Evolutionary conservation across 2,113 vertebrate species (phyloP).

Genomic region (Ochotona curzoniae): DNA sequence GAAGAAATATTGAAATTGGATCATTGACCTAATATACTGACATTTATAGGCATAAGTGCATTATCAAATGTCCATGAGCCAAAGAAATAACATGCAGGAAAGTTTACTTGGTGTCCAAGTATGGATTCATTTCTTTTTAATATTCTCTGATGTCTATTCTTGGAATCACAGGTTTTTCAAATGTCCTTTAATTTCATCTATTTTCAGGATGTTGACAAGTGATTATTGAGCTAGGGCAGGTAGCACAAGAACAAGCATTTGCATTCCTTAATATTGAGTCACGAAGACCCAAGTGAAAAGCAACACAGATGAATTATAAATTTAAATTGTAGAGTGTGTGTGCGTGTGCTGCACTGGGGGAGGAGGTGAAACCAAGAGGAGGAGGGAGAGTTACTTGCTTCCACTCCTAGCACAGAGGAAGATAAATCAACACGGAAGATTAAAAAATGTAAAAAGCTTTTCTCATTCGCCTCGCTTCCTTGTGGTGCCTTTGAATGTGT

Average conservation of each 20-base stretch:
- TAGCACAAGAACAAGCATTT: conserved; percentile 27
- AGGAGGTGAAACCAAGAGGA: conserved; percentile 40
- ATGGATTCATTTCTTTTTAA: conserved; percentile 65
- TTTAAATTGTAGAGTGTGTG: conserved; percentile 48
- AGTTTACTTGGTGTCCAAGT: conserved; percentile 65
- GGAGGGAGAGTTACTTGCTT: conserved; percentile 42
- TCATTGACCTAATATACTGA: conserved; percentile 66
- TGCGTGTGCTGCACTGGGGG: background rate
- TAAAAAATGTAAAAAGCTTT: conserved; percentile 68
- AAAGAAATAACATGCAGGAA: conserved; percentile 60
- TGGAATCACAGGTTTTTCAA: conserved; percentile 60
- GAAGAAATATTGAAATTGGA: conserved; percentile 67
- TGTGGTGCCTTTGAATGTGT: conserved; percentile 63
- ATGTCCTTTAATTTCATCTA: conserved; percentile 59
- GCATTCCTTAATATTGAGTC: conserved; percentile 27
- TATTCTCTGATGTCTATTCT: conserved; percentile 65
- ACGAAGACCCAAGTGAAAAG: background rate
- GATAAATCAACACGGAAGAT: conserved; percentile 50
- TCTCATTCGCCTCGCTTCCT: background rate
- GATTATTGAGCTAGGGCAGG: background rate
- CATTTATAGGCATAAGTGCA: conserved; percentile 60
- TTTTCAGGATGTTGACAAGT: conserved; percentile 4
- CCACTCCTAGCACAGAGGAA: conserved; percentile 47
- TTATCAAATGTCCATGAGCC: conserved; percentile 63
- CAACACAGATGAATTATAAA: conserved; percentile 62